Base-by-base conservation (phyloP, 53 echinoderm and acorn worm species). In the Zoroaster sp. region DNA sequence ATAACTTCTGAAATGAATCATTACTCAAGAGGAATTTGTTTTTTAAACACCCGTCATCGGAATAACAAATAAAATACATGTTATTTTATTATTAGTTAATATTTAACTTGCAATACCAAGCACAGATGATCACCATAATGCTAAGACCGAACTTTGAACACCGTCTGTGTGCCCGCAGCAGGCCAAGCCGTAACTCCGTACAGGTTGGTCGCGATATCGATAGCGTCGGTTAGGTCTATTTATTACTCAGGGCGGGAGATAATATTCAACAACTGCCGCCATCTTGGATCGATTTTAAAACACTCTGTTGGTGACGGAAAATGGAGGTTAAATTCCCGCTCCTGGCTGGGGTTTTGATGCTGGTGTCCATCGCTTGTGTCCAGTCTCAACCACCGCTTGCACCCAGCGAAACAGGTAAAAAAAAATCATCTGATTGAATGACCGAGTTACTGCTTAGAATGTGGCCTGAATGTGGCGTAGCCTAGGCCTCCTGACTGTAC, bases 161-260 rank as follows among this genome's bases (percentile, higher is more conserved):
- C 0, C 4, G 40, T 33, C 1, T 81, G 13, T 53, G 40, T 35
- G 28, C 63, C 63, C 63, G 10, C 28, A 28, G 63, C 1, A 25
- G 63, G 28, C n/a, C n/a, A n/a, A n/a, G n/a, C n/a, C n/a, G n/a
- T n/a, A n/a, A n/a, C n/a, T n/a, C n/a, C n/a, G n/a, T n/a, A n/a
- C n/a, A n/a, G 18, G 8, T 40, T 44, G 23, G 43, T 40, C 23
- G 23, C 74, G 10, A 6, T 15, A 66, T 20, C 25, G 59, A 1
- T 71, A 85, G 85, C 85, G 85, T 85, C 85, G 6, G 67, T 79
- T 83, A 54, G 1, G 77, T 40, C 40, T 11, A 59, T 59, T 28
- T n/a, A n/a, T n/a, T n/a, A n/a, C 66, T 21, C 63, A 85, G 72
- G 85, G 85, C 85, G 85, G 85, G 35, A 85, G 40, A 36, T 46